Evolutionary conservation across 1,140 invertebrate genomes (phyloP).

Genomic region (Brevipalpus yothersi): DNA sequence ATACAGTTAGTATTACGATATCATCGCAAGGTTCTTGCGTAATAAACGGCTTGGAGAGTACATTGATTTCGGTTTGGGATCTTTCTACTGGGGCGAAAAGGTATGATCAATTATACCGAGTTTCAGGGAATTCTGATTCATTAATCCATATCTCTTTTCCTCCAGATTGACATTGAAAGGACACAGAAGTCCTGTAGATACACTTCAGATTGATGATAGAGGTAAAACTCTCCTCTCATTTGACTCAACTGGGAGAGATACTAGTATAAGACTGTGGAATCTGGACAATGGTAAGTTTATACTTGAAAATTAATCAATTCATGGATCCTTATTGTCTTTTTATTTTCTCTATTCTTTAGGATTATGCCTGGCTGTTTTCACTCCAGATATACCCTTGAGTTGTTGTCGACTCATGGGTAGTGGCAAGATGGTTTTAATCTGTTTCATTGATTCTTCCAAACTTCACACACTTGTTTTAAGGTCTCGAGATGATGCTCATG

Average conservation of each 20-base stretch:
- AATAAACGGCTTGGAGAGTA: slow-evolving; percentile 52
- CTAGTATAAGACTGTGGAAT: slow-evolving; percentile 49
- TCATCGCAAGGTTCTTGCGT: slow-evolving; percentile 50
- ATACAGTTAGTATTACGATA: slow-evolving; percentile 50
- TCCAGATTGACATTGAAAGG: slow-evolving; percentile 36
- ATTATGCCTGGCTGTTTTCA: slow-evolving; percentile 45
- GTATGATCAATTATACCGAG: slow-evolving; percentile 11
- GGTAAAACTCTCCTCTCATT: slow-evolving; percentile 41
- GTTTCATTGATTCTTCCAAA: background rate
- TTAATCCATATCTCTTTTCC: slow-evolving; percentile 8
- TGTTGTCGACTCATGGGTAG: slow-evolving; percentile 45
- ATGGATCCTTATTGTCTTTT: background rate
- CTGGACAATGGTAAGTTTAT: slow-evolving; percentile 33
- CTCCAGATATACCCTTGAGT: slow-evolving; percentile 40
- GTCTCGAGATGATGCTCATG: background rate
- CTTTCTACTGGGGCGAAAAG: slow-evolving; percentile 40
- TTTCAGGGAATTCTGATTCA: background rate
- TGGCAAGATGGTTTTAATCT: slow-evolving; percentile 34
- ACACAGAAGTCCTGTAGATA: slow-evolving; percentile 44
- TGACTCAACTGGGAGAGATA: slow-evolving; percentile 38
- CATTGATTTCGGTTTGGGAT: slow-evolving; percentile 58
- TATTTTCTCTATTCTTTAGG: slow-evolving; percentile 25
- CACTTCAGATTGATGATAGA: slow-evolving; percentile 37
- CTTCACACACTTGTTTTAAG: background rate
- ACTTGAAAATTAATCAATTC: background rate